Percentiles rank a stretch among this genome's conserved stretches.
Evolutionary conservation across 1,140 invertebrate genomes (phyloP).

Genomic region (Drosophila nannoptera): DNA sequence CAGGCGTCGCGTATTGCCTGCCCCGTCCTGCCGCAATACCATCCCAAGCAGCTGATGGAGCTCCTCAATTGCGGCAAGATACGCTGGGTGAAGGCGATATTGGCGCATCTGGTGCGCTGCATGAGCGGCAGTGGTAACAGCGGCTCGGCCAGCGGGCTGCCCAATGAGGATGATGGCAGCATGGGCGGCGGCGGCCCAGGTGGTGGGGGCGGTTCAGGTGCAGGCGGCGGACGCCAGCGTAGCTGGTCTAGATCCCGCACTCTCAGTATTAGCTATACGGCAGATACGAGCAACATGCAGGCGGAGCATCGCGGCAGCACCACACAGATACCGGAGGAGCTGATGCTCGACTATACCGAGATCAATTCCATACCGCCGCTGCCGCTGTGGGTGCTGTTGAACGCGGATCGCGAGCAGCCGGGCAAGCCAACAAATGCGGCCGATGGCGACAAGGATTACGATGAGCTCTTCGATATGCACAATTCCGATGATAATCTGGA

Average conservation of each 20-base stretch:
- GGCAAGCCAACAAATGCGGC: constrained; percentile 79
- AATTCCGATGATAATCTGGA: constrained; percentile 90
- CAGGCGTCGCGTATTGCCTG: constrained; percentile 97
- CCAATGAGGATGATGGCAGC: constrained; percentile 82
- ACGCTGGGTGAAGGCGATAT: constrained; percentile 97
- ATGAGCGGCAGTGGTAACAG: constrained; percentile 82
- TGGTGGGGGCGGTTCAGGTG: constrained; percentile 69
- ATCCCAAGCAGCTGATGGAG: constrained; percentile 99
- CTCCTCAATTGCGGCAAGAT: constrained; percentile 99
- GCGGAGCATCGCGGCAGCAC: constrained; percentile 82
- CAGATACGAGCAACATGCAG: constrained; percentile 82
- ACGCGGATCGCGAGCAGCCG: constrained; percentile 92
- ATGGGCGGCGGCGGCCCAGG: constrained; percentile 50
- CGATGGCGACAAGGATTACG: constrained; percentile 87
- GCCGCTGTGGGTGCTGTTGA: constrained; percentile 96
- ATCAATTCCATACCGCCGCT: constrained; percentile 97
- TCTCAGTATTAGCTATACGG: constrained; percentile 91
- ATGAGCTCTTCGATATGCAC: constrained; percentile 90
- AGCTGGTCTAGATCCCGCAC: constrained; percentile 92
- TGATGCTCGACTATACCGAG: constrained; percentile 96
- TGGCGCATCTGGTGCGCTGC: constrained; percentile 92
- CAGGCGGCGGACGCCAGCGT: constrained; percentile 79
- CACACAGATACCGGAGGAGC: constrained; percentile 87
- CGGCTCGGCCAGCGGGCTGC: constrained; percentile 14
- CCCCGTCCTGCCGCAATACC: constrained; percentile 99